Base-by-base conservation (phyloP, 1,140 invertebrate species). In the Colletes latitarsis region DNA sequence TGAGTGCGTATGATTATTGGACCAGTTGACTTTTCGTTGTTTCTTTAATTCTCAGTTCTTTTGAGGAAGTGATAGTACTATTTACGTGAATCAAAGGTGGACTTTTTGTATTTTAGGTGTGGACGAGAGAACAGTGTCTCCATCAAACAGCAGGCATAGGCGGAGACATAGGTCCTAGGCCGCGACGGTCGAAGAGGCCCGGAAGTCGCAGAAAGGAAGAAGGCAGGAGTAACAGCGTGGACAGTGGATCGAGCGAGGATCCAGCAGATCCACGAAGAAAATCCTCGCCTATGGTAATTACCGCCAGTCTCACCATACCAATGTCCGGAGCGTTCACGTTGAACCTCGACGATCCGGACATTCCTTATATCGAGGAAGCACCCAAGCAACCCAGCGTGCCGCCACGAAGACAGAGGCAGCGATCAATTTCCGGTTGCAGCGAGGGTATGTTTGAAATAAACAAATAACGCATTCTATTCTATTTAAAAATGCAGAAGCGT, bases 231-330 rank as follows among this genome's bases (percentile, higher is more conserved):
- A 94, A 95, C 77, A 94, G 94, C 75, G 94, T 95, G 60, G 91
- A 94, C 62, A 93, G 92, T 63, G 91, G 91, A 46, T 93, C 93
- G 0, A 93, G 93, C 85, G 92, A 94, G 68, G 94, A 94, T 81
- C 91, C 91, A 0, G 72, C 89, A 0, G 93, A 94, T 70, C 81
- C 88, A 6, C 89, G 94, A 62, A 89, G 94, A 81, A 91, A 91
- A 85, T 94, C 94, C 0, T 94, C 94, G 0, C 94, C 94, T 1
- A 94, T 95, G 88, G 95, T 97, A 6, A 97, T 98, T 82, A 97
- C 96, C 1, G 97, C 96, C 0, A 97, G 96, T 84, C 94, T 98
- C 6, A 97, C 96, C 80, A 96, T 97, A 90, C 96, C 96, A 1
- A 93, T 96, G 93, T 93, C 94, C 82, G 82, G 92, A 30, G 90